Evolutionary conservation across 2,113 vertebrate genomes (phyloP), one percentile per base, ranked within the genome.

Genomic region (Camarhynchus parvulus): DNA sequence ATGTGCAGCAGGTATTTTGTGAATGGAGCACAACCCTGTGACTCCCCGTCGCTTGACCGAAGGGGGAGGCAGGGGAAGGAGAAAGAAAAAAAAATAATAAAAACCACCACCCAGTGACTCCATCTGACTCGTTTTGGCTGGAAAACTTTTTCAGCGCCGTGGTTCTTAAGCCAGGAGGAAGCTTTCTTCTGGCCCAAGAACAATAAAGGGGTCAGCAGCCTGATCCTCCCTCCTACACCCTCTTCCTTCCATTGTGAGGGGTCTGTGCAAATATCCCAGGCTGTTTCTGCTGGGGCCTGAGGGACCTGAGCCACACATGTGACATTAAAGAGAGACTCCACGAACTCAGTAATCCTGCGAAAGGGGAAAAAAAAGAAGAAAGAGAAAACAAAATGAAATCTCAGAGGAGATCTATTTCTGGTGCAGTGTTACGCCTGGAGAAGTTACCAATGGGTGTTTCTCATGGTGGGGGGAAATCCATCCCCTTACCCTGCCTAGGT

Each of bases 201-300:
- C 98, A 98, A 99, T 99, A 97, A 98, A 97, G 97, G 98, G 98
- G 98, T 98, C 98, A 99, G 97, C 96, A 81, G 90, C 91, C 96
- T 97, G 97, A 98, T 96, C 97, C 97, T 98, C 96, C 97, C 98
- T 98, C 97, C 98, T 98, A 98, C 98, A 97, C 98, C 98, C 98
- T 98, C 98, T 99, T 99, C 98, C 98, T 99, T 98, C 98, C 97
- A 98, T 99, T 99, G 98, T 99, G 97, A 98, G 94, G 87, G 44
- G 91, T 69, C 93, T 81, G 92, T 95, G 97, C 96, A 96, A 97
- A 96, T 96, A 95, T 97, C 97, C 96, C 96, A 94, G 96, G 85
- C 97, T 68, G 62, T 91, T 56, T 49, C 78, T 91, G 76, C 68
- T 47, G 92, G 92, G 76, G 82, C 95, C 93, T 90, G 87, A 92